phyloP scores from a whole-genome alignment of 1,140 invertebrate genomes.

The Phymastichus coffea region DNA sequence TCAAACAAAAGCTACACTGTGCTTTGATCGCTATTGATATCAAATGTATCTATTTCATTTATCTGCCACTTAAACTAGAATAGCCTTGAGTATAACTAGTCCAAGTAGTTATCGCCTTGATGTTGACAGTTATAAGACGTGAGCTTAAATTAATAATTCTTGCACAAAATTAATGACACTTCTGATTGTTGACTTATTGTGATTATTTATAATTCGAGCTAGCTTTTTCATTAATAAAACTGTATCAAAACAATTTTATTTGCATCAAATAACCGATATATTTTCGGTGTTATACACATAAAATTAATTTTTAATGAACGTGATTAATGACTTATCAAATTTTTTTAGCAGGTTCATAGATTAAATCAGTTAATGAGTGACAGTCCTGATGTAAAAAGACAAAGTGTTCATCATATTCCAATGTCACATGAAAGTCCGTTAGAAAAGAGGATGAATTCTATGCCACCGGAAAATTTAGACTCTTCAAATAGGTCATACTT shows the following conservation, averaged over 20 bases:
- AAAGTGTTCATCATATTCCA: conserved; percentile 49
- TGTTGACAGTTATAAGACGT: background rate
- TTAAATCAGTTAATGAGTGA: conserved; percentile 57
- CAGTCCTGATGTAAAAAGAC: conserved; percentile 51
- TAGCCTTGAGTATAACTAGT: background rate
- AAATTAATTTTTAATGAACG: too few species aligned
- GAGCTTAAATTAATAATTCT: conserved; percentile 12
- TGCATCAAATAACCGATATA: too few species aligned
- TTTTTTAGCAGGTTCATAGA: conserved; percentile 55
- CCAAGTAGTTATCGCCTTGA: conserved; percentile 31
- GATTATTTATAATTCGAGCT: too few species aligned
- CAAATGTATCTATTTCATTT: conserved; percentile 48
- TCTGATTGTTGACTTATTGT: too few species aligned
- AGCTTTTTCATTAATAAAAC: too few species aligned
- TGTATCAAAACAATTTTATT: too few species aligned
- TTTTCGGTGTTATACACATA: too few species aligned
- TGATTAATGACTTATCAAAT: too few species aligned
- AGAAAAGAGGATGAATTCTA: conserved; percentile 52
- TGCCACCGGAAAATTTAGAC: conserved; percentile 80
- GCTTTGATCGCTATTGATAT: conserved; percentile 30
- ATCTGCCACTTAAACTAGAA: conserved; percentile 25
- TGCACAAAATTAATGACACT: too few species aligned
- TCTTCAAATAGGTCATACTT: conserved; percentile 92
- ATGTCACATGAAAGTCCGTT: conserved; percentile 48
- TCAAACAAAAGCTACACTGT: conserved; percentile 2